A percentile compares a stretch with the other conserved stretches of the same genome.
These are phyloP conservation scores for Tuberolachnus salignus DNA, from an alignment of 2,888 invertebrate species.

Conservation along the genomic window DNA sequence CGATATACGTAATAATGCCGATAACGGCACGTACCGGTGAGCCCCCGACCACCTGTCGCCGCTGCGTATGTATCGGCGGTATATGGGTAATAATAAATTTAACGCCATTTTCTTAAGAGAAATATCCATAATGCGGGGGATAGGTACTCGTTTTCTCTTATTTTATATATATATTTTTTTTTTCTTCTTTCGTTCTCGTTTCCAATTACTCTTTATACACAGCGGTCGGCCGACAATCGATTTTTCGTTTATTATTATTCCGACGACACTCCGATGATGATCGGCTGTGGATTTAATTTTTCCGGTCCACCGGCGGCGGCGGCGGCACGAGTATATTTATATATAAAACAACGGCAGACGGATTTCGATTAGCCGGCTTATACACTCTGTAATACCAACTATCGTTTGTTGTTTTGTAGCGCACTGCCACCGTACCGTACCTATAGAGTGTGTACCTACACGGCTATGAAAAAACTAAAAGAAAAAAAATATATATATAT, in stretches of 20 bases:
- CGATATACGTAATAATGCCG: background rate
- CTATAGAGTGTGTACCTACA: too few relatives aligned
- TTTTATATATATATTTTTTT: too few relatives aligned
- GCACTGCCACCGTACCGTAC: too few relatives aligned
- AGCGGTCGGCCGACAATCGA: background rate
- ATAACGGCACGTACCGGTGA: too few relatives aligned
- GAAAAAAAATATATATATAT: background rate
- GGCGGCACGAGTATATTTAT: background rate
- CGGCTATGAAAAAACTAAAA: too few relatives aligned
- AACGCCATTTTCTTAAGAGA: conserved; percentile 25
- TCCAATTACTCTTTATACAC: background rate
- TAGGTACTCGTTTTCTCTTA: too few relatives aligned
- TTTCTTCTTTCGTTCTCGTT: too few relatives aligned
- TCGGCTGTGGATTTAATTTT: conserved; percentile 26
- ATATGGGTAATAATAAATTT: too few relatives aligned
- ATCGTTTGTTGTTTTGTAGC: too few relatives aligned
- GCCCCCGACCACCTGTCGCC: background rate
- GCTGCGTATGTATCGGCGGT: too few relatives aligned
- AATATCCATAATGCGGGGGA: too few relatives aligned
- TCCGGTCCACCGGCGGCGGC: conserved; percentile 34
- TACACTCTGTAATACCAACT: too few relatives aligned
- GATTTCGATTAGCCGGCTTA: conserved; percentile 17
- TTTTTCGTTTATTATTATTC: background rate
- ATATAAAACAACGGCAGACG: conserved; percentile 19
- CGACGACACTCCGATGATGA: conserved; percentile 15